Conservation (phyloP, 2,113 vertebrate genomes). For the Perca fluviatilis region DNA sequence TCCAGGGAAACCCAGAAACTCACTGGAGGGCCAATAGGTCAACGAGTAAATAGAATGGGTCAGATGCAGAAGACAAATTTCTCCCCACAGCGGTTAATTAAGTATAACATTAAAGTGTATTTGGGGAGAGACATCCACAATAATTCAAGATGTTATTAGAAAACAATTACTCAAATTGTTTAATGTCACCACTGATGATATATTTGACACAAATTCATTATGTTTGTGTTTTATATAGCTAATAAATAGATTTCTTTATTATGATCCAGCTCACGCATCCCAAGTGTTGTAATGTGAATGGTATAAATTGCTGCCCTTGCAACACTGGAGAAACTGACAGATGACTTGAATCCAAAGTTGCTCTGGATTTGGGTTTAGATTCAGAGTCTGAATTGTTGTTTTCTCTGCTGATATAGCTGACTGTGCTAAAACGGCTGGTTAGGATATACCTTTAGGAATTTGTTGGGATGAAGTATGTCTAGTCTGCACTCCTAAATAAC, state of each 20-base stretch:
- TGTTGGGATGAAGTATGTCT: background rate
- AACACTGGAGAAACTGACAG: background rate
- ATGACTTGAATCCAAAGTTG: background rate
- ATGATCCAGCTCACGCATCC: background rate
- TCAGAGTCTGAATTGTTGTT: background rate
- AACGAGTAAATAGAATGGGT: background rate
- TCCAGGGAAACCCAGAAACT: background rate
- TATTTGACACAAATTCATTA: background rate
- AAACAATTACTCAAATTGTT: background rate
- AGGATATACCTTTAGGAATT: background rate
- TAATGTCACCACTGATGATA: background rate
- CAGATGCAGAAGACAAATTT: background rate
- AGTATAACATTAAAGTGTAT: background rate
- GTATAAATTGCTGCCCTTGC: background rate
- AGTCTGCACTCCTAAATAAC: background rate
- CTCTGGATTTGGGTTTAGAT: background rate
- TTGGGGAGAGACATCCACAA: background rate
- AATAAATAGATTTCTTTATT: background rate
- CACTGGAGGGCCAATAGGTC: background rate
- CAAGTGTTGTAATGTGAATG: background rate
- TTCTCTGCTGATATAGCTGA: background rate
- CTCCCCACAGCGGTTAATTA: background rate
- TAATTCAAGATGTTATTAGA: background rate
- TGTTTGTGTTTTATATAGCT: background rate
- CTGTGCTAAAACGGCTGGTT: constrained; percentile 1